Evolutionary conservation across 2,113 vertebrate species (phyloP), one percentile per base, ranked within the genome.

Genomic region (Apaloderma vittatum): DNA sequence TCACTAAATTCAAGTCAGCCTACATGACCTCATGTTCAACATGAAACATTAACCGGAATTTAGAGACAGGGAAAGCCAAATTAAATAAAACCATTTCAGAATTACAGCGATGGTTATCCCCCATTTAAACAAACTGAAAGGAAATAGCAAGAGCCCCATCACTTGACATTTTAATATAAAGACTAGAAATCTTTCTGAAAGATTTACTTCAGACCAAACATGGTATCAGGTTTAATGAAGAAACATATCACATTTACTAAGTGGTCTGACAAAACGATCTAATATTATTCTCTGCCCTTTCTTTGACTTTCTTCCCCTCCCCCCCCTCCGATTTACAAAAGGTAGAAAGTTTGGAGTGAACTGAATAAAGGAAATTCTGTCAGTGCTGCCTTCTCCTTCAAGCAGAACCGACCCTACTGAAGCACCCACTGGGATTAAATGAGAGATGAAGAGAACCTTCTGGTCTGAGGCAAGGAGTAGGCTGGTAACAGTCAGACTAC

Each of bases 21-120:
- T 66, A 18, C 74, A 45, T 79, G 92, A 96, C 85, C 62, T 93
- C 74, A 86, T 40, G 45, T 61, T 86, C 62, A 62, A 76, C 84
- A 87, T 23, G 24, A 90, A 93, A 90, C 91, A 94, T 46, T 76
- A 96, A 82, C 77, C 88, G 93, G 87, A 96, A 96, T 90, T 85
- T 52, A 73, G 51, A 91, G 70, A 43, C 34, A 57, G 22, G 24
- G 77, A 76, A 82, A 90, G 90, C 87, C 90, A 96, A 97, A 85
- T 82, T 62, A 91, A 93, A 94, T 48, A 95, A 82, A 87, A 40
- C 40, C 19, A 54, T 51, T 81, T 61, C 29, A 76, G 85, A 93
- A 86, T 15, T 23, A 71, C 15, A 76, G 74, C 30, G 29, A 86
- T 0, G 1, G 49, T 36, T 66, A 82, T 43, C 20, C 29, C 29